phyloP scores from a whole-genome alignment of 2,888 invertebrate species.

The Oligia fasciuncula region DNA sequence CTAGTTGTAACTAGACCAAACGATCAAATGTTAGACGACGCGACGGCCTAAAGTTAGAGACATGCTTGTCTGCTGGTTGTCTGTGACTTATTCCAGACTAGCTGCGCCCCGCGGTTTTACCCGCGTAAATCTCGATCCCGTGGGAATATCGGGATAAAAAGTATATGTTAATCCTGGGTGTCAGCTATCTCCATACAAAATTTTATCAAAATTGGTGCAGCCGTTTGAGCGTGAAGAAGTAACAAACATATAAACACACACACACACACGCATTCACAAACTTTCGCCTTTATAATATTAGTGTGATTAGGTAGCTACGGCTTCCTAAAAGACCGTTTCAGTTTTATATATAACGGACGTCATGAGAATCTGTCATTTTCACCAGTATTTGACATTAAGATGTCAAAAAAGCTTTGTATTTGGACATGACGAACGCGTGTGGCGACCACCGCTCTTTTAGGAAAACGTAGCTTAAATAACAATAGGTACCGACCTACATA shows the following conservation, averaged over 20 bases:
- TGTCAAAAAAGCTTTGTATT: not conserved
- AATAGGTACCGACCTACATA: not conserved
- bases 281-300: too few species aligned
- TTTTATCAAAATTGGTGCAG: too few species aligned
- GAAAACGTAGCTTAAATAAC: not conserved
- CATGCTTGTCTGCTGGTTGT: too few species aligned
- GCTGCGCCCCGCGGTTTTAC: too few species aligned
- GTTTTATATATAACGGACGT: not conserved
- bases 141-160: too few species aligned
- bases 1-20: conserved; percentile 16
- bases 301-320: not conserved
- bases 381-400: not conserved
- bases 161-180: too few species aligned
- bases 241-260: too few species aligned
- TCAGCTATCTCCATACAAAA: too few species aligned
- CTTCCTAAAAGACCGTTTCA: not conserved
- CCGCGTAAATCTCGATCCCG: too few species aligned
- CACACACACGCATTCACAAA: too few species aligned
- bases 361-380: not conserved
- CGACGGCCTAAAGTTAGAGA: not conserved
- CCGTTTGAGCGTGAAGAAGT: too few species aligned
- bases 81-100: too few species aligned
- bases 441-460: not conserved
- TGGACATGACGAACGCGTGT: not conserved
- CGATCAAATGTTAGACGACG: conserved; percentile 19